Base-by-base conservation (phyloP, 2,113 vertebrate species). In the Chascanopsetta lugubris region DNA sequence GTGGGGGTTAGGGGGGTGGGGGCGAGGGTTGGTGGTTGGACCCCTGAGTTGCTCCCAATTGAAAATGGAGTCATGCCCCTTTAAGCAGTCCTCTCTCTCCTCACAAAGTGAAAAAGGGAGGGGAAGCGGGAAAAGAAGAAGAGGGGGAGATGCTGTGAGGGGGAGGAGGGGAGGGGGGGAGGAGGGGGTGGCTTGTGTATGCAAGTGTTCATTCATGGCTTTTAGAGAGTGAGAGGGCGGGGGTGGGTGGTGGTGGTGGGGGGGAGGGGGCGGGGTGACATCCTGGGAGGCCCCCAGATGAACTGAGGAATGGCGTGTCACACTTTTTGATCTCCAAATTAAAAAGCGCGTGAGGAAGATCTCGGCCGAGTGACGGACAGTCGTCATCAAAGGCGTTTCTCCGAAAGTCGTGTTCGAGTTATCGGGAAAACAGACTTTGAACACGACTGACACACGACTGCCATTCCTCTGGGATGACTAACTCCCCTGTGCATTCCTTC, bases 21-120 rank as follows among this genome's bases (percentile, higher is more conserved):
- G n/a, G n/a, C n/a, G n/a, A n/a, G n/a, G n/a, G n/a, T n/a, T n/a
- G 22, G 83, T 79, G 89, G 87, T 90, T 87, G 89, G 66, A 80
- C 79, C 85, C 87, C 91, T 69, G 77, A 93, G 91, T 90, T 54
- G 70, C 88, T 92, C 87, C 89, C 92, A 92, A 93, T 93, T 94
- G 91, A 94, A 94, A 93, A 92, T 89, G 61, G 77, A 94, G 90
- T 92, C 90, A 92, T 90, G 89, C 91, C 92, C 91, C 91, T 94
- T 94, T 93, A 93, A 93, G 93, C 90, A 94, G 83, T 84, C 82
- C 90, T n/a, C n/a, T n/a, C n/a, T n/a, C n/a, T n/a, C n/a, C n/a
- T 89, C 82, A 93, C 94, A 92, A 82, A 89, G 61, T 85, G 72
- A 89, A 88, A 88, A 76, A 68, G n/a, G n/a, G 80, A 65, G 48